phyloP scores from a whole-genome alignment of 2,113 vertebrate genomes.

The Oenanthe melanoleuca region DNA sequence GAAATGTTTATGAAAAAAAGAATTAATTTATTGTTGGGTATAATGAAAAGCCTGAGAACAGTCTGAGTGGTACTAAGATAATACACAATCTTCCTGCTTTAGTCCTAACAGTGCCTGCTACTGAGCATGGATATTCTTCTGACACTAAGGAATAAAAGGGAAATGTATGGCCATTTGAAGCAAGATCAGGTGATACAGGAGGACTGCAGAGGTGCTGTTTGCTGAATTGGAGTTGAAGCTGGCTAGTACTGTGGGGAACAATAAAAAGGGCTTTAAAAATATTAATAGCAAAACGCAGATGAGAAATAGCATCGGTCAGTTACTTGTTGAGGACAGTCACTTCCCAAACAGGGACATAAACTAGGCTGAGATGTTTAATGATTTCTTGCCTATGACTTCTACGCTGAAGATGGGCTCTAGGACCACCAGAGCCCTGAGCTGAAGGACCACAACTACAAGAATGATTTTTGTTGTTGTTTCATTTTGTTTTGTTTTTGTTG shows the following conservation, averaged over 20 bases:
- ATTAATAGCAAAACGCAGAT: background rate
- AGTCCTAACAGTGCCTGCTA: background rate
- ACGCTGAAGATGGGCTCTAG: background rate
- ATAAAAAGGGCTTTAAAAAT: background rate
- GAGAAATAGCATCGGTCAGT: background rate
- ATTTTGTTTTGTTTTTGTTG: background rate
- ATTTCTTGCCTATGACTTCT: background rate
- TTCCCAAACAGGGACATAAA: background rate
- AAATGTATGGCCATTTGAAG: background rate
- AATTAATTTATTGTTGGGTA: background rate
- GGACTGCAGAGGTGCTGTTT: background rate
- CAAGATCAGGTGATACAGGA: accelerated
- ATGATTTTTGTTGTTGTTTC: background rate
- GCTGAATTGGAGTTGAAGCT: background rate
- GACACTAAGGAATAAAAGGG: background rate
- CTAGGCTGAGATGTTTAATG: background rate
- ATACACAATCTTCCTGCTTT: background rate
- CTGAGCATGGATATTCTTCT: background rate
- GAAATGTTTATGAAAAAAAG: background rate
- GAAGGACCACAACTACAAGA: background rate
- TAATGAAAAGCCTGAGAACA: background rate
- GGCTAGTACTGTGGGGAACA: background rate
- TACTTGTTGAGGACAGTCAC: background rate
- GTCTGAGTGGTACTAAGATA: background rate
- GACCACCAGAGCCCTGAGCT: background rate